These are phyloP conservation scores for Pygoscelis adeliae DNA, from an alignment of 2,113 vertebrate species.

Conservation along the genomic window DNA sequence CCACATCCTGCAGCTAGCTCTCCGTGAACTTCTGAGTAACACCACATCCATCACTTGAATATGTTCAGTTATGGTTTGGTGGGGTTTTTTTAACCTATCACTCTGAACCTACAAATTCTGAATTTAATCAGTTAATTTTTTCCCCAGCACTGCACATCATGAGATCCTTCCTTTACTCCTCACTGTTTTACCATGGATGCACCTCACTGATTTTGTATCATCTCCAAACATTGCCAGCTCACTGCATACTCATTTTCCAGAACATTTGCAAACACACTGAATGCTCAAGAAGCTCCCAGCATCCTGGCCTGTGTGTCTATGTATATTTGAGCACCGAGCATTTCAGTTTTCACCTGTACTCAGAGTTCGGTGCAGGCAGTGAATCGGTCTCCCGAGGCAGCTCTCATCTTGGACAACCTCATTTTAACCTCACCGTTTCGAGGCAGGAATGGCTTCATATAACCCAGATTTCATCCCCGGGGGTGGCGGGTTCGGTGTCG, in stretches of 20 bases:
- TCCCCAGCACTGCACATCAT: neutral
- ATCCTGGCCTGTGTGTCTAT: neutral
- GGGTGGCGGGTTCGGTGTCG: neutral
- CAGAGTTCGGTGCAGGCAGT: neutral
- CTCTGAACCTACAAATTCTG: neutral
- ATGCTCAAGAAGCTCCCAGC: neutral
- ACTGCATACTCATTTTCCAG: neutral
- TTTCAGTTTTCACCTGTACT: neutral
- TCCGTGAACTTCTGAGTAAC: rapidly evolving
- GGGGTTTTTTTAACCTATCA: neutral
- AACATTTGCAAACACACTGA: neutral
- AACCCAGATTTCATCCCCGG: neutral
- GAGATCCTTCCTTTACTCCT: neutral
- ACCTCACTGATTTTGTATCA: neutral
- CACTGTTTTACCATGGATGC: neutral
- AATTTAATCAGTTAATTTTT: neutral
- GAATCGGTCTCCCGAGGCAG: neutral
- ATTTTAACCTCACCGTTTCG: neutral
- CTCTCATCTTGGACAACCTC: neutral
- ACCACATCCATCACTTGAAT: rapidly evolving
- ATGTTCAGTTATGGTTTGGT: neutral
- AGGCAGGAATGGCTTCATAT: neutral
- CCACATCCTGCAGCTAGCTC: neutral
- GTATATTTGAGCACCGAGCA: neutral
- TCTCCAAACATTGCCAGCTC: neutral